Evolutionary conservation across 2,797 vertebrate species (phyloP).

Genomic region (Oreortyx pictus): DNA sequence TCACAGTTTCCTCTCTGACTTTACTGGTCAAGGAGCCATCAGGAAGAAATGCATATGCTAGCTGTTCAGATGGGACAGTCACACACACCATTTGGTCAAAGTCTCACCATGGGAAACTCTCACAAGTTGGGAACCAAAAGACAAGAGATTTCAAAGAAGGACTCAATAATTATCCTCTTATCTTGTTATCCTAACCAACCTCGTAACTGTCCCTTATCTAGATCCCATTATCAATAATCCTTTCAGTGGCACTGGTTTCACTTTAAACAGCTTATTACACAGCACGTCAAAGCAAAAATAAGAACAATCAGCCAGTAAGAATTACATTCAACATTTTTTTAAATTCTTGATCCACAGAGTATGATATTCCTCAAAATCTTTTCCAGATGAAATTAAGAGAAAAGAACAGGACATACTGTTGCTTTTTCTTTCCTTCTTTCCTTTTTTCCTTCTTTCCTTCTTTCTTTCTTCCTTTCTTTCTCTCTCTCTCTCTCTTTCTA

Average conservation of each 20-base stretch:
- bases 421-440: not conserved
- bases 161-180: not conserved
- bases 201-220: slow-evolving; percentile 5
- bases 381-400: not conserved
- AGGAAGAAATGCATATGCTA: not conserved
- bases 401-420: not conserved
- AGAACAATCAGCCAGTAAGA: not conserved
- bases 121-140: not conserved
- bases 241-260: not conserved
- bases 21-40: not conserved
- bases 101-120: not conserved
- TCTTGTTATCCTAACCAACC: not conserved
- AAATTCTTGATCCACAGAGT: not conserved
- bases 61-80: not conserved
- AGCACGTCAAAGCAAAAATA: not conserved
- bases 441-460: too few relatives aligned
- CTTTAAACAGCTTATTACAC: not conserved
- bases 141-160: not conserved
- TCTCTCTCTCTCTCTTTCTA: too few relatives aligned
- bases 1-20: not conserved
- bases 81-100: not conserved
- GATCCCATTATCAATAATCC: slow-evolving; percentile 20
- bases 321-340: not conserved
- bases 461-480: too few relatives aligned
- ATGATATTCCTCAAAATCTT: not conserved